Percentiles rank a stretch among this genome's conserved stretches.
Conservation (phyloP, 1,140 invertebrate genomes). For the Apis dorsata region DNA sequence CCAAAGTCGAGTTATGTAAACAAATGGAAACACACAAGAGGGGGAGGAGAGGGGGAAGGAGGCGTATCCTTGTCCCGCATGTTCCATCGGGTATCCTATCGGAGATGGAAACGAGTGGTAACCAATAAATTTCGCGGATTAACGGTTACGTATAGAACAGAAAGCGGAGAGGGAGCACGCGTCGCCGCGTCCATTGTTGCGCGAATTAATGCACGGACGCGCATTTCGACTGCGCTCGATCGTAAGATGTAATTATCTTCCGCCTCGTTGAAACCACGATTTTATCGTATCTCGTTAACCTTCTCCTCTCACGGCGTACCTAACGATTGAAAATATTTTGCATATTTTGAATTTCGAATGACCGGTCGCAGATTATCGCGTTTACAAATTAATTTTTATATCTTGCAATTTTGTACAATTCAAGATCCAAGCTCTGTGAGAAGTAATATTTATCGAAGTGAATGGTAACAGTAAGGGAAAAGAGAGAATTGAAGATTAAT, state of each 20-base stretch:
- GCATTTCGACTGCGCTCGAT: conserved; percentile 27
- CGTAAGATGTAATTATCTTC: conserved; percentile 53
- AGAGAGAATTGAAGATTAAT: too few species aligned
- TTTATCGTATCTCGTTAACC: neutral
- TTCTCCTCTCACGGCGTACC: too few species aligned
- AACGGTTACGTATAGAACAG: neutral
- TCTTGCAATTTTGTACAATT: too few species aligned
- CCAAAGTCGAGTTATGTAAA: conserved; percentile 11
- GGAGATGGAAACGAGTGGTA: too few species aligned
- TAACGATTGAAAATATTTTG: too few species aligned
- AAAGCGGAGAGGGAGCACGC: conserved; percentile 16
- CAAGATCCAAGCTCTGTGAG: too few species aligned
- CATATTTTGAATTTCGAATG: too few species aligned
- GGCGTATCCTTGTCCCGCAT: neutral
- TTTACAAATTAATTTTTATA: too few species aligned
- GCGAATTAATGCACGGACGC: conserved; percentile 33
- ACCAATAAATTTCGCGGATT: conserved; percentile 16
- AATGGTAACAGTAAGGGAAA: too few species aligned
- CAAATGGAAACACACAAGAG: neutral
- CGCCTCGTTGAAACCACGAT: conserved; percentile 18
- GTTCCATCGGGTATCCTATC: neutral
- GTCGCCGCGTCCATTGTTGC: conserved; percentile 22
- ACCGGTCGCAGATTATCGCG: too few species aligned
- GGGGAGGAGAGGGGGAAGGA: neutral
- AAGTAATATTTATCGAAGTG: too few species aligned